Conservation (phyloP, 2,797 vertebrate species). For the Hephaestus fuliginosus region DNA sequence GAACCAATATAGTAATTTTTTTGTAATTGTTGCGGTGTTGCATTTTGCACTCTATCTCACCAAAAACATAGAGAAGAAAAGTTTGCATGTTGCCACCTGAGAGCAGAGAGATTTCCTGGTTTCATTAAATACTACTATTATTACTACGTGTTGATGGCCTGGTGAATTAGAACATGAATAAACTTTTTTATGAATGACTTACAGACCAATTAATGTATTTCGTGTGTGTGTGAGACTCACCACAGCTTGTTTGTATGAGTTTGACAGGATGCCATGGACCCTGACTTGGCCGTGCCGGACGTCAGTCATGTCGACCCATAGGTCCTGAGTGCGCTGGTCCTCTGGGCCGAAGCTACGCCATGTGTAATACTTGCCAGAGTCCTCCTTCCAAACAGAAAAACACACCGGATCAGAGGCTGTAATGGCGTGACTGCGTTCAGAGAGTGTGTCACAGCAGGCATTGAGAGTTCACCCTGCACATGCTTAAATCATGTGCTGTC, state of each 20-base stretch:
- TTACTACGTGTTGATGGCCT: not conserved
- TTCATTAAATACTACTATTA: not conserved
- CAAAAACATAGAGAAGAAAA: not conserved
- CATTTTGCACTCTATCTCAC: not conserved
- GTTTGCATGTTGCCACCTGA: too few species aligned
- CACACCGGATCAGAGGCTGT: constrained; percentile 25
- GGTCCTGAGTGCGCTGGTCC: constrained; percentile 79
- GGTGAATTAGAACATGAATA: not conserved
- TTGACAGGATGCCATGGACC: constrained; percentile 93
- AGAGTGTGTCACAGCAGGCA: constrained; percentile 22
- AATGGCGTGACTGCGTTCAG: constrained; percentile 12
- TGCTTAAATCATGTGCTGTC: constrained; percentile 31
- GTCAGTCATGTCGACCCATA: constrained; percentile 89
- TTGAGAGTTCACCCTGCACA: constrained; percentile 20
- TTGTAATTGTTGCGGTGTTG: not conserved
- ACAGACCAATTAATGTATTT: not conserved
- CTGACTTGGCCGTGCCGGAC: constrained; percentile 86
- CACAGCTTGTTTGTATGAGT: constrained; percentile 92
- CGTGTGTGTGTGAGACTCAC: constrained; percentile 81
- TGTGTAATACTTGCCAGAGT: constrained; percentile 91
- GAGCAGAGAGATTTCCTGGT: not conserved
- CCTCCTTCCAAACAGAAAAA: constrained; percentile 84
- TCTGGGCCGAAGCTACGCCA: constrained; percentile 86
- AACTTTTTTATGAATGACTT: not conserved
- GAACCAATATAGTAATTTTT: too few species aligned